These are phyloP conservation scores for Lateolabrax maculatus DNA, from an alignment of 2,797 vertebrate genomes.

Conservation along the genomic window DNA sequence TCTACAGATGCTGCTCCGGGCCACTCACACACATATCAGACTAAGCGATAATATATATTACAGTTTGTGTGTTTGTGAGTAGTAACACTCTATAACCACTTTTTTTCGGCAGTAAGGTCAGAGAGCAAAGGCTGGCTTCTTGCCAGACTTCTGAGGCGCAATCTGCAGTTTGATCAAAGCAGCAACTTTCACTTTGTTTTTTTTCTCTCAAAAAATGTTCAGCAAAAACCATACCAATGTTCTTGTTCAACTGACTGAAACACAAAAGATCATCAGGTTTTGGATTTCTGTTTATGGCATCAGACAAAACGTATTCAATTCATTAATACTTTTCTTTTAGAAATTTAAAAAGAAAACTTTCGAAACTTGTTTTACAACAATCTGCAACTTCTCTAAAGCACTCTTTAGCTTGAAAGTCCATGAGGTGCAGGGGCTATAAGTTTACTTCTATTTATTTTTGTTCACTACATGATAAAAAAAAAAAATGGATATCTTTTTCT, in stretches of 20 bases:
- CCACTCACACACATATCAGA: conserved; percentile 17
- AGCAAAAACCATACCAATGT: neutral
- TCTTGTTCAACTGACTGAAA: conserved; percentile 18
- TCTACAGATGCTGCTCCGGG: conserved; percentile 31
- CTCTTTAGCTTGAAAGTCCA: neutral
- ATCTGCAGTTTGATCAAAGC: conserved; percentile 29
- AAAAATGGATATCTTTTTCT: neutral
- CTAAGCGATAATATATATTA: neutral
- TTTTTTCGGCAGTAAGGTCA: conserved; percentile 33
- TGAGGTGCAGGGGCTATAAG: neutral
- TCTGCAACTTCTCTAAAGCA: neutral
- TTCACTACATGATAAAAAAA: neutral
- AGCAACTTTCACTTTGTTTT: conserved; percentile 19
- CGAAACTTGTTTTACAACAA: conserved; percentile 13
- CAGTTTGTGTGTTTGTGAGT: conserved; percentile 21
- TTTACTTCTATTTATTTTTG: conserved; percentile 3
- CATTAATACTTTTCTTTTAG: conserved; percentile 4
- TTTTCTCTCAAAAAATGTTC: neutral
- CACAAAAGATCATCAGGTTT: conserved; percentile 6
- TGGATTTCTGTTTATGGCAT: conserved; percentile 25
- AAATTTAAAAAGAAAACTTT: no score
- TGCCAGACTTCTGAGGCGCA: conserved; percentile 28
- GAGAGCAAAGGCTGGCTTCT: conserved; percentile 29
- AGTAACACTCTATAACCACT: conserved; percentile 5
- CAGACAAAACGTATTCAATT: conserved; percentile 9